Evolutionary conservation across 1,140 invertebrate genomes (phyloP).

Genomic region (Oncopeltus fasciatus): DNA sequence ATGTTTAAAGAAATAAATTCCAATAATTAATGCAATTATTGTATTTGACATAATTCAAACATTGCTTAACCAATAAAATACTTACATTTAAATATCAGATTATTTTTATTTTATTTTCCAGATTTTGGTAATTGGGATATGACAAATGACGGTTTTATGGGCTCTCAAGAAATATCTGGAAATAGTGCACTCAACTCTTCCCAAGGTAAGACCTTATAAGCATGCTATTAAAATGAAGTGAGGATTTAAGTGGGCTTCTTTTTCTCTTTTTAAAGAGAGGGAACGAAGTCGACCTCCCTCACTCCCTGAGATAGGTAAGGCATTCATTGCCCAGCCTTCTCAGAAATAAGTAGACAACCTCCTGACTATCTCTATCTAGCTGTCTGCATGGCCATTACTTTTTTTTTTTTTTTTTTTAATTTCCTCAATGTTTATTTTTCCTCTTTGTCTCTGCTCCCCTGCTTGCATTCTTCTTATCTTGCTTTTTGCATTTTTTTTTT

Average conservation of each 20-base stretch:
- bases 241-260: background rate
- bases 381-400: background rate
- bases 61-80: too few species aligned
- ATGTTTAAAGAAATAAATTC: too few species aligned
- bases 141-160: conserved; percentile 3
- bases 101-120: background rate
- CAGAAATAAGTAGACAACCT: background rate
- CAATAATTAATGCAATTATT: too few species aligned
- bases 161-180: background rate
- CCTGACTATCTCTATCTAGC: background rate
- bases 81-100: too few species aligned
- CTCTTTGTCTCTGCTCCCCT: background rate
- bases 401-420: background rate
- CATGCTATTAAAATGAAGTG: background rate
- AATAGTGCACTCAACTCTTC: background rate
- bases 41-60: too few species aligned
- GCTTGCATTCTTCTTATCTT: background rate
- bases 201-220: background rate
- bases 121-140: conserved; percentile 1
- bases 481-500: background rate
- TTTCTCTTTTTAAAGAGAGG: too few species aligned
- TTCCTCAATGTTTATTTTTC: background rate
- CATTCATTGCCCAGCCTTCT: background rate
- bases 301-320: background rate
- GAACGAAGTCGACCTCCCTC: background rate